A percentile compares a stretch with the other conserved stretches of the same genome.
phyloP scores from a whole-genome alignment of 2,113 vertebrate species.

The Rhabdomys dilectus region DNA sequence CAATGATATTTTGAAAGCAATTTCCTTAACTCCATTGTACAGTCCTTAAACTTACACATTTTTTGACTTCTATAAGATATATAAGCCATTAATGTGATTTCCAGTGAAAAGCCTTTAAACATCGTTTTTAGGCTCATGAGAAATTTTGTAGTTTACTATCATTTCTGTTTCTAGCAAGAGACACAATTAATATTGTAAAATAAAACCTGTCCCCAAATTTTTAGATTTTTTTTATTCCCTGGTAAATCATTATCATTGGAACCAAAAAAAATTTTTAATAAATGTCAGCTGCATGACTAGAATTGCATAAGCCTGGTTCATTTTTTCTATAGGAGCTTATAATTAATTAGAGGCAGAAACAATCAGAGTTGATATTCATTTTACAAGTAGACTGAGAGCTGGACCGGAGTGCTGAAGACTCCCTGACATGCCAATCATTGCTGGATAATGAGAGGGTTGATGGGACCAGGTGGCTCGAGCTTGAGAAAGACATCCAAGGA shows the following conservation, averaged over 20 bases:
- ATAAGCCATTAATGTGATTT: neutral
- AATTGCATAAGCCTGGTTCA: constrained; percentile 1
- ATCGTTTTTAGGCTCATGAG: neutral
- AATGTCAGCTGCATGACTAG: constrained; percentile 45
- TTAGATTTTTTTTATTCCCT: constrained; percentile 31
- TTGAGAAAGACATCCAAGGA: neutral
- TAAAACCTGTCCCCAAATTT: neutral
- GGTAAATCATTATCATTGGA: constrained; percentile 46
- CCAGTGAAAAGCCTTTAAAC: constrained; percentile 20
- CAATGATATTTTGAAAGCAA: neutral
- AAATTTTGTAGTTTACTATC: neutral
- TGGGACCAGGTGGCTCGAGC: neutral
- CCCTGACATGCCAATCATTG: neutral
- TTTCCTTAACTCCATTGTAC: neutral
- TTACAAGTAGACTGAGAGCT: constrained; percentile 22
- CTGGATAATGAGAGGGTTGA: neutral
- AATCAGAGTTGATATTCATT: constrained; percentile 48
- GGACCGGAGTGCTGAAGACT: neutral
- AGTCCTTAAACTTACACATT: neutral
- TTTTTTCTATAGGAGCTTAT: constrained; percentile 12
- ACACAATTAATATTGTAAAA: constrained; percentile 4
- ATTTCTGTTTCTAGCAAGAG: neutral
- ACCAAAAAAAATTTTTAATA: constrained; percentile 43
- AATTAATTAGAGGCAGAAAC: constrained; percentile 54
- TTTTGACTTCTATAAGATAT: neutral